Evolutionary conservation across 2,888 invertebrate species (phyloP), one percentile per base, ranked within the genome.

Genomic region (Lordiphosa andalusiaca): DNA sequence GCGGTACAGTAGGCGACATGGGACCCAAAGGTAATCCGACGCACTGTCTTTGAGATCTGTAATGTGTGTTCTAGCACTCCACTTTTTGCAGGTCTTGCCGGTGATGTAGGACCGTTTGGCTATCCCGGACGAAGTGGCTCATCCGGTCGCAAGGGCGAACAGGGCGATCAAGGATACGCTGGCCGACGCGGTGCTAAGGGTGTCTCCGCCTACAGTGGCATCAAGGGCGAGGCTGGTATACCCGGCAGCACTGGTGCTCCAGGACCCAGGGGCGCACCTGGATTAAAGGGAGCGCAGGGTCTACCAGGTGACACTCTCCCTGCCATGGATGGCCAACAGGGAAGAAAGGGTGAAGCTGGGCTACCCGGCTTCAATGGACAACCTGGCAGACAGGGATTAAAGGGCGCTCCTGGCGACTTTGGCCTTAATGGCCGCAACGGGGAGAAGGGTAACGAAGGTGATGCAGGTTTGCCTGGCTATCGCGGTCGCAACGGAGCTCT

Each of bases 321-420:
- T 10, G 89, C 90, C 13, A 55, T 74, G 23, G 91, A 93, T 71
- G 91, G 92, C 12, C 59, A 78, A 5, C 64, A 76, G 10, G 93
- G 93, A 1, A 57, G 83, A 19, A 92, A 92, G 76, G 95, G 95
- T 55, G 89, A 90, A 51, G 90, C 90, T 50, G 95, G 95, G 69
- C 90, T 91, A 12, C 84, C 89, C 2, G 95, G 95, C 55, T 85
- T 66, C 62, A 86, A 87, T 54, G 93, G 91, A 42, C 87, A 86
- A 70, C 73, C 81, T 13, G 93, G 93, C 12, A 58, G 86, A 6
- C 52, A 85, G 30, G 94, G 93, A 40, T 58, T 85, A 0, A 90
- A 89, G 66, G 92, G 91, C 5, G 85, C 82, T 46, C 81, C 62
- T 7, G 90, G 90, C 2, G 88, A 89, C 0, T 48, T 89, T 61